Evolutionary conservation across 2,113 vertebrate species (phyloP), one percentile per base, ranked within the genome.

Genomic region (Cebus imitator): DNA sequence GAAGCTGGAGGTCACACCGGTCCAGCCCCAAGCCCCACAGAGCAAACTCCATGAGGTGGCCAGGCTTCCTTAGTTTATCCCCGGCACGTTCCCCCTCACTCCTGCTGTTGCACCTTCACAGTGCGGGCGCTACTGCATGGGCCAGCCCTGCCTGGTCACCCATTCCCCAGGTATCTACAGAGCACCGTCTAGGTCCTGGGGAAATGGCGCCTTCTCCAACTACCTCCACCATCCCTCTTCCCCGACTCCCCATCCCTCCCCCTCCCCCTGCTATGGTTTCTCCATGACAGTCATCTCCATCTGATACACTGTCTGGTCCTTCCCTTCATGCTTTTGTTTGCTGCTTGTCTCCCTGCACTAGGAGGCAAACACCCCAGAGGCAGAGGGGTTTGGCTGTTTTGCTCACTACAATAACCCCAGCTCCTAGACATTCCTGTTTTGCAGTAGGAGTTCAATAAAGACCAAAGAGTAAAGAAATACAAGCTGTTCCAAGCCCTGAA

Each of bases 281-380:
- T 17, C 30, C 40, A 1, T 35, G 43, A 3, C 0, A 2, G 55
- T 32, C 70, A 3, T 8, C 25, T 52, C 70, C 43, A 6, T 10
- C 32, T 9, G 40, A 12, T 3, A 30, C 0, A 0, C 50, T 16
- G 1, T 5, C 1, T 20, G 9, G 32, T 35, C 32, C 3, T 20
- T 55, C 61, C 20, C 6, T 25, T 50, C 30, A 32, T 8, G 3
- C 17, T 32, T 52, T 55, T 11, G 18, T 45, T 61, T 27, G n/a
- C 23, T 23, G 0, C 66, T 70, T 70, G 55, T 52, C 30, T 57
- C 1, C 4, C 20, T 32, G 4, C 12, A 8, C 32, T 7, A 14
- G 55, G 35, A n/a, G 16, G 66, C 3, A 6, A 64, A 57, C 8
- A 7, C 12, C 55, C 4, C 18, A 35, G 13, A 8, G 20, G 45